Evolutionary conservation across 2,888 invertebrate species (phyloP).

Genomic region (Rotaria macrura): DNA sequence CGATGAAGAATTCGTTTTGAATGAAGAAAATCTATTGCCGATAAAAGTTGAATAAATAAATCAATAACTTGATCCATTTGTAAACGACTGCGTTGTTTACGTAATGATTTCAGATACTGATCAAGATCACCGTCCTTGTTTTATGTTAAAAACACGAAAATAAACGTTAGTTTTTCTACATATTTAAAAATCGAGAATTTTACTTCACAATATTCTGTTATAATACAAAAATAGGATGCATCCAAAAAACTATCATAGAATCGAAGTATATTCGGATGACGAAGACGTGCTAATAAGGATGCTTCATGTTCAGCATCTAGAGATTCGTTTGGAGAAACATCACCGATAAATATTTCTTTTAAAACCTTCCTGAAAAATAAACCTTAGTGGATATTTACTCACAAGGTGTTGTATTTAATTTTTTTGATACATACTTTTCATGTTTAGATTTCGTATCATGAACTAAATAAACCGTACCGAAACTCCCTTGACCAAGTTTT

Average conservation of each 20-base stretch:
- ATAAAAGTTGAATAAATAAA: conserved; percentile 47
- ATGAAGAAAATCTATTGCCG: conserved; percentile 50
- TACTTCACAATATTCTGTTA: conserved; percentile 49
- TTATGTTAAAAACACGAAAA: background rate
- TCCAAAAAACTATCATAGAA: conserved; percentile 37
- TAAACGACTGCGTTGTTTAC: conserved; percentile 41
- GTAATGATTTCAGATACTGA: conserved; percentile 41
- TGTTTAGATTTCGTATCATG: conserved; percentile 40
- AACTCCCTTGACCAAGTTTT: conserved; percentile 40
- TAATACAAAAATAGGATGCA: conserved; percentile 48
- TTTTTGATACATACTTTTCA: conserved; percentile 38
- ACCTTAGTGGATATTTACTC: too few species aligned
- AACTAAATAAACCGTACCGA: conserved; percentile 47
- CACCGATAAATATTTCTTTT: conserved; percentile 48
- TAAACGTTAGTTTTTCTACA: too few species aligned
- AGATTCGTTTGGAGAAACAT: conserved; percentile 48
- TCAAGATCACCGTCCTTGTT: conserved; percentile 46
- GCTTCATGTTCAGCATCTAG: conserved; percentile 48
- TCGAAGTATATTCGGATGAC: conserved; percentile 47
- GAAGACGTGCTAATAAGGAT: conserved; percentile 44
- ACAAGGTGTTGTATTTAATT: background rate
- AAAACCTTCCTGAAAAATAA: conserved; percentile 44
- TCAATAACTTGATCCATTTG: conserved; percentile 44
- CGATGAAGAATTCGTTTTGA: conserved; percentile 47
- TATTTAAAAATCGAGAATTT: background rate